Conservation (phyloP, 2,797 vertebrate species). For the Pangasius larnaudii region DNA sequence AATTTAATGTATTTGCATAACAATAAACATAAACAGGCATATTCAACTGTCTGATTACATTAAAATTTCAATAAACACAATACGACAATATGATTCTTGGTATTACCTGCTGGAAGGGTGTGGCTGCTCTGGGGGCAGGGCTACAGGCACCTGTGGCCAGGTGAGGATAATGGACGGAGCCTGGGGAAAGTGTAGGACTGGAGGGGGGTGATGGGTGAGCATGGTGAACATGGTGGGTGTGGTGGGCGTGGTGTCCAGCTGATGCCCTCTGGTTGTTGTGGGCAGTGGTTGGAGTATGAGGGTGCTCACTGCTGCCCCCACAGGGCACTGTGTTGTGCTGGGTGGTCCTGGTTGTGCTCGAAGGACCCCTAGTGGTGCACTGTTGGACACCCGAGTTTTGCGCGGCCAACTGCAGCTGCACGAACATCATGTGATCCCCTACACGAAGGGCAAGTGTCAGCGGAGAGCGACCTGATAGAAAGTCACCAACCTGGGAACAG, state of each 20-base stretch:
- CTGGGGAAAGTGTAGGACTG: slow-evolving; percentile 60
- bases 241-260: slow-evolving; percentile 42
- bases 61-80: neutral
- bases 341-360: slow-evolving; percentile 46
- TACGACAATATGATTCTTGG: neutral
- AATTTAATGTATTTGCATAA: neutral
- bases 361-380: slow-evolving; percentile 65
- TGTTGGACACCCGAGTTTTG: slow-evolving; percentile 75
- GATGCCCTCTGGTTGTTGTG: slow-evolving; percentile 37
- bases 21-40: neutral
- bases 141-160: slow-evolving; percentile 54
- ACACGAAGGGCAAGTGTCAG: slow-evolving; percentile 92
- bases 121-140: slow-evolving; percentile 62
- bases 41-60: neutral
- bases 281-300: slow-evolving; percentile 41
- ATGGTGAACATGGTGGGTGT: slow-evolving; percentile 29
- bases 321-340: slow-evolving; percentile 33
- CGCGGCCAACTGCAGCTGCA: slow-evolving; percentile 90
- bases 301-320: slow-evolving; percentile 31
- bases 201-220: slow-evolving; percentile 43
- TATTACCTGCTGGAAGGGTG: slow-evolving; percentile 82
- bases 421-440: slow-evolving; percentile 92
- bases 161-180: slow-evolving; percentile 46
- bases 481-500: slow-evolving; percentile 88
- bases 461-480: slow-evolving; percentile 91